phyloP scores from a whole-genome alignment of 2,797 vertebrate genomes.

The Periophthalmus magnuspinnatus region DNA sequence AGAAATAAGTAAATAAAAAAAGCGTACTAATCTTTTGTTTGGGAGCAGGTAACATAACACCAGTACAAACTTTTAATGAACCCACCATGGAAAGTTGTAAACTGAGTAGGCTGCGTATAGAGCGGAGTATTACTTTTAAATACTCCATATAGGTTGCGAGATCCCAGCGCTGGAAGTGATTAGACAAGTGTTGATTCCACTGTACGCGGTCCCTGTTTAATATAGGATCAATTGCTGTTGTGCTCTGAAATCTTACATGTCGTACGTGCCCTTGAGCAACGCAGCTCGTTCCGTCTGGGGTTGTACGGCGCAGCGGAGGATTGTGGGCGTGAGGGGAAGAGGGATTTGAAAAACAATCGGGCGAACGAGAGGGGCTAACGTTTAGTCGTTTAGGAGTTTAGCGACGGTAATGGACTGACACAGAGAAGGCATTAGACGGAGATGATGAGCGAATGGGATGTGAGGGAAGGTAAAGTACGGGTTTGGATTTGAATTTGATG shows the following conservation, averaged over 20 bases:
- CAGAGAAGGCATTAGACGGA: not conserved
- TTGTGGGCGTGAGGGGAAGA: slow-evolving; percentile 1
- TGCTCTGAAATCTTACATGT: slow-evolving; percentile 17
- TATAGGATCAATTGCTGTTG: slow-evolving; percentile 31
- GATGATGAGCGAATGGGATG: not conserved
- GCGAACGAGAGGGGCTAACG: not conserved
- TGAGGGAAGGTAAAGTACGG: not conserved
- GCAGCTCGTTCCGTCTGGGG: not conserved
- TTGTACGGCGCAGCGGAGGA: not conserved
- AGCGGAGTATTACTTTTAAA: not conserved
- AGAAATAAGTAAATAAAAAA: not conserved
- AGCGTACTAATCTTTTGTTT: not conserved
- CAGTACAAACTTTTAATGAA: not conserved
- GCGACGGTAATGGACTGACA: not conserved
- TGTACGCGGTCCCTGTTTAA: slow-evolving; percentile 22
- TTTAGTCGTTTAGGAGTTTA: not conserved
- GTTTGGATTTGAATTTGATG: not conserved
- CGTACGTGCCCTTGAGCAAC: slow-evolving; percentile 6
- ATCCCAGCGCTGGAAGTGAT: not conserved
- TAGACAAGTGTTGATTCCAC: slow-evolving; percentile 19
- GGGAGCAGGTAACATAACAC: not conserved
- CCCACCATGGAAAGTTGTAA: not conserved
- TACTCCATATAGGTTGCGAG: slow-evolving; percentile 1
- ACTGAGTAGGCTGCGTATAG: not conserved
- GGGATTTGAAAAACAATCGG: not conserved